Base-by-base conservation (phyloP, 2,113 vertebrate genomes). In the Acrocephalus arundinaceus region DNA sequence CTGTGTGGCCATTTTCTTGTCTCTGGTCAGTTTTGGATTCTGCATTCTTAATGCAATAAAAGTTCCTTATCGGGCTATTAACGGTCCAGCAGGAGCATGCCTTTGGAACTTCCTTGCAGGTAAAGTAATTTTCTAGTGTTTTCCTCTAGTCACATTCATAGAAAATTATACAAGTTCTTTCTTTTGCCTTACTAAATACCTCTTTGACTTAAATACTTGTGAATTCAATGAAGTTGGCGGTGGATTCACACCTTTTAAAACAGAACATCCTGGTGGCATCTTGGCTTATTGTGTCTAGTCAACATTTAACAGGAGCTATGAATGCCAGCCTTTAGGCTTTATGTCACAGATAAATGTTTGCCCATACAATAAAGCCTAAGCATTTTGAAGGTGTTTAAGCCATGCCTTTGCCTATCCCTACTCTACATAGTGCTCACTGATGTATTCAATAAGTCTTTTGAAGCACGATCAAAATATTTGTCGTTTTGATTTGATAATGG, bases 71-170 rank as follows among this genome's bases (percentile, higher is more conserved):
- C 98, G 98, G 72, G 99, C 99, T 82, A 98, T 99, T 96, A 99
- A 99, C 30, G 99, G 99, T 65, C 99, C 98, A 54, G 98, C 98
- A 55, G 99, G 99, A 89, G 97, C 99, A 55, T 99, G 99, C 90
- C 97, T 99, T n/a, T 99, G 99, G 99, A 99, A 99, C 87, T 76
- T 98, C 65, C 98, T 99, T 49, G 98, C 98, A 98, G 98, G 98
- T 99, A 98, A 97, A 92, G 87, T 57, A 1, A 89, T 75, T 77
- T 87, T 68, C 28, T 18, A 71, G 25, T 91, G 62, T 51, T 88
- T 86, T 90, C 82, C 48, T 86, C 15, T 25, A 58, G 28, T 55
- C 41, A 51, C 28, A 65, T 31, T 63, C 28, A 43, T 41, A 54
- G 15, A 63, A 71, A 81, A 78, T n/a, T 1, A 57, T 67, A n/a